Evolutionary conservation across 2,797 vertebrate species (phyloP), one percentile per base, ranked within the genome.

Genomic region (Epinephelus coioides): DNA sequence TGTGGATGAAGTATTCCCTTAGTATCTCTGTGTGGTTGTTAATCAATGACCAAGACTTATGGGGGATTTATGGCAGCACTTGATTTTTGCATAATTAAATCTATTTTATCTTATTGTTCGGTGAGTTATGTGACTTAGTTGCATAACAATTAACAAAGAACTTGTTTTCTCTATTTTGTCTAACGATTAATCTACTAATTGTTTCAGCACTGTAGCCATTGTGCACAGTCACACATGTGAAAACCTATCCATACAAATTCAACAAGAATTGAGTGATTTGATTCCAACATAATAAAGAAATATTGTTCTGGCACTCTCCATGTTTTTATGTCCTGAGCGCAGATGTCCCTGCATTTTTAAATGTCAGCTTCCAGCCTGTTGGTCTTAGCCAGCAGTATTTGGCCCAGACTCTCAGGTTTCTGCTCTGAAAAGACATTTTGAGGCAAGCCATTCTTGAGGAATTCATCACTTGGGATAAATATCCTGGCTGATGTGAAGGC

Each of bases 381-480:
- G 78, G 78, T 73, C 87, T 89, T 76, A 88, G 90, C 86, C 83
- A 89, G 79, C 85, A 82, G 78, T 73, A 81, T 88, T 79, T 86
- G 83, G 85, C 76, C 57, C 70, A 21, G 59, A 71, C 57, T 86
- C 83, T 88, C 85, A 64, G 79, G 86, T 87, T 88, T 91, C 85
- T 89, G 83, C 76, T 74, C 85, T 79, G 77, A 92, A 83, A 81
- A 81, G 86, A 78, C 79, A 83, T 82, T 86, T 69, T 69, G 66
- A 90, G 68, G 68, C 13, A 8, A 87, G 77, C 65, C 57, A 60
- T 82, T 92, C 76, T 85, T 69, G 56, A 84, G 86, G 89, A 92
- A 93, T 94, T 90, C 85, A 88, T 88, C 86, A 88, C 86, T 86
- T 79, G 67, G 78, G 75, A 79, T 81, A 84, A 85, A 84, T 84